Evolutionary conservation across 1,140 invertebrate genomes (phyloP), one percentile per base, ranked within the genome.

Genomic region (Matsumurasca onukii): DNA sequence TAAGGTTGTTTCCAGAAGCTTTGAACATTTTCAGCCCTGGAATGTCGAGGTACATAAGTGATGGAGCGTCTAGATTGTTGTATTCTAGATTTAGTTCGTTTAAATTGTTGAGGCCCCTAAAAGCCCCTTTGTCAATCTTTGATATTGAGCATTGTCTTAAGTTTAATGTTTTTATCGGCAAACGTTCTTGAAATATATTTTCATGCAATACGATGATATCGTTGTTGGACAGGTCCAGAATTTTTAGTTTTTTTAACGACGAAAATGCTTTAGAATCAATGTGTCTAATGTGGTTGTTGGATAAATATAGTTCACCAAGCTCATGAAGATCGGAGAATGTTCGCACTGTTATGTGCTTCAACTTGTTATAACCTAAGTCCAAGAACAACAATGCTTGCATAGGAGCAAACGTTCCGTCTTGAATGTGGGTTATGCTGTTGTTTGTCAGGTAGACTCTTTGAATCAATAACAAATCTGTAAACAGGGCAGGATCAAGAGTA

Each of bases 361-460:
- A 75, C 59, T 83, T 83, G 78, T 95, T 95, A 73, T 86, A 85
- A 75, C 90, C 92, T 48, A 94, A 75, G 73, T 94, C 91, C 62
- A 95, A 81, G 74, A 88, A 92, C 73, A 89, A 89, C 24, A 95
- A 78, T 29, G 86, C 86, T 71, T 87, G 86, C 82, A 95, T 86
- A 2, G 87, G 85, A 71, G 84, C 83, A 76, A 95, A 95, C 13
- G 91, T 87, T 25, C 85, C 86, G 75, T 91, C 87, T 76, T 94
- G 91, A 72, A 95, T 94, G 55, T 83, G 82, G 5, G 86, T 83
- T 72, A 95, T 92, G 15, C 85, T 86, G 79, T 95, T 95, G 74
- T 95, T 90, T 63, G 88, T 92, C 66, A 95, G 78, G 79, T 93
- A 93, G 1, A 95, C 80, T 62, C 91, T 83, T 75, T 92, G 88